Evolutionary conservation across 2,797 vertebrate species (phyloP).

Genomic region (Tenualosa thibaudeaui): DNA sequence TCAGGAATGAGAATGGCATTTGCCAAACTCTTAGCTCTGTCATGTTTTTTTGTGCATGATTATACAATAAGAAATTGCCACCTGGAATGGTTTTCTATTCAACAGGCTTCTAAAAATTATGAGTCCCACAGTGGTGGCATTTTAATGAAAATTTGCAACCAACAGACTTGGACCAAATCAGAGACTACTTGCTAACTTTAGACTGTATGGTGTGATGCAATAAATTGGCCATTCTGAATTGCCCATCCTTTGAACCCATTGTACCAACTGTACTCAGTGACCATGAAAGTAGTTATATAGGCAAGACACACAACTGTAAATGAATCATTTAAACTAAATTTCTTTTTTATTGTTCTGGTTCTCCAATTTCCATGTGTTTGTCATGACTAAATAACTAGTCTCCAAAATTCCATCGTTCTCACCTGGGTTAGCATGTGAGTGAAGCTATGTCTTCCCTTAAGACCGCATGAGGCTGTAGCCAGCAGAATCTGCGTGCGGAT

Average conservation of each 20-base stretch:
- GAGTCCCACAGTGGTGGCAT: neutral
- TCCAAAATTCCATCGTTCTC: conserved; percentile 29
- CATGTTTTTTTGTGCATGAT: no score
- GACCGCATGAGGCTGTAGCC: conserved; percentile 78
- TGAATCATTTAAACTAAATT: no score
- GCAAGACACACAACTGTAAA: neutral
- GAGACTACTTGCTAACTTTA: neutral
- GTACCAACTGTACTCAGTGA: neutral
- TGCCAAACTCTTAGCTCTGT: neutral
- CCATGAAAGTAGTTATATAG: neutral
- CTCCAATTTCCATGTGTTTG: neutral
- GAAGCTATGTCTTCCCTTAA: conserved; percentile 73
- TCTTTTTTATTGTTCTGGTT: no score
- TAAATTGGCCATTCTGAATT: neutral
- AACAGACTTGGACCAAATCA: neutral
- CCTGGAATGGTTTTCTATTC: neutral
- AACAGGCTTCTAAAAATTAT: neutral
- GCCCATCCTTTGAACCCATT: neutral
- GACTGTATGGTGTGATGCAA: neutral
- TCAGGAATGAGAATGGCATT: neutral
- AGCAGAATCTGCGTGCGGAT: conserved; percentile 88
- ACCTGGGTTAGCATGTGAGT: conserved; percentile 82
- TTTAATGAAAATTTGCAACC: neutral
- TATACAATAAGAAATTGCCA: neutral
- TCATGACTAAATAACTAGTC: neutral